Evolutionary conservation across 2,113 vertebrate species (phyloP).

Genomic region (Thunnus thynnus): DNA sequence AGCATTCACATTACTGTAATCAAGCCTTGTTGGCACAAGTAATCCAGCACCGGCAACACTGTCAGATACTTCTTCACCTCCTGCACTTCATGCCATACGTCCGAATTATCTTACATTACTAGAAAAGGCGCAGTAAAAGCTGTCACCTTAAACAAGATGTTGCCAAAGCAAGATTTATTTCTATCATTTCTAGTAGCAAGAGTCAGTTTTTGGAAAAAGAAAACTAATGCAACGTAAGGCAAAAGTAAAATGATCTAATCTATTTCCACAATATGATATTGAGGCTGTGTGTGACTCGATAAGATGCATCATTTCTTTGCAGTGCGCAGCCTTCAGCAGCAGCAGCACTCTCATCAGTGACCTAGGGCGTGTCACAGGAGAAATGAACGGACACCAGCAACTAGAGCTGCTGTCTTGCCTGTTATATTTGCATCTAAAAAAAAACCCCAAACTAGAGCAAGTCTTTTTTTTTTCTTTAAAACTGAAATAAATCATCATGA

Average conservation of each 20-base stretch:
- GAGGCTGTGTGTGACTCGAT: background rate
- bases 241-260: background rate
- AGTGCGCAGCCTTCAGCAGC: conserved; percentile 23
- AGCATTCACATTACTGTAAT: conserved; percentile 76
- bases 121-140: conserved; percentile 49
- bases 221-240: background rate
- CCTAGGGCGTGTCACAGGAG: conserved; percentile 59
- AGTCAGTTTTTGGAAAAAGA: background rate
- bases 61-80: conserved; percentile 29
- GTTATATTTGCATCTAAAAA: background rate
- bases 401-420: conserved; percentile 15
- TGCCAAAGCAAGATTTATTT: no score
- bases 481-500: background rate
- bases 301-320: background rate
- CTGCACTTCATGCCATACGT: conserved; percentile 12
- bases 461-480: background rate
- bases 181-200: background rate
- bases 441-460: no score
- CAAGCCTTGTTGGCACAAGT: conserved; percentile 60
- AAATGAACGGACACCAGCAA: conserved; percentile 27
- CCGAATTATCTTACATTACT: conserved; percentile 65
- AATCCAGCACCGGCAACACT: background rate
- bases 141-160: conserved; percentile 32
- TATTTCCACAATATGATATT: background rate
- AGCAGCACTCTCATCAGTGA: conserved; percentile 32